Percentiles rank a stretch among this genome's conserved stretches.
phyloP scores from a whole-genome alignment of 92 coral and sea anemone genomes.

The Heliopora coerulea region DNA sequence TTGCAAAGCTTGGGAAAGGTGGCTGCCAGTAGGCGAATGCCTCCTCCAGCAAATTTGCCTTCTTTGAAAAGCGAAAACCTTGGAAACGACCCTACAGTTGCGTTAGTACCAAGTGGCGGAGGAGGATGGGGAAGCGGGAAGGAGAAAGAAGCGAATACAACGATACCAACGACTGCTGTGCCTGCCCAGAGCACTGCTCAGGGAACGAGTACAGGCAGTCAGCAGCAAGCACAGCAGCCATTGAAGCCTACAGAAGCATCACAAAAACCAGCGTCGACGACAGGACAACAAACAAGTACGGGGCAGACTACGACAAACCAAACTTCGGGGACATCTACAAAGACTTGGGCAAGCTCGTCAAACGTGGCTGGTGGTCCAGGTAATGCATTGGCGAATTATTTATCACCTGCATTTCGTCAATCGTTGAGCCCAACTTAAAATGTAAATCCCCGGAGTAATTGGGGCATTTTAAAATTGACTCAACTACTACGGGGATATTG shows the following conservation, averaged over 20 bases:
- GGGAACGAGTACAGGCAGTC: constrained; percentile 62
- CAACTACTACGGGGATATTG: no score
- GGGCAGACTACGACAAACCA: constrained; percentile 74
- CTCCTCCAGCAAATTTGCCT: constrained; percentile 99
- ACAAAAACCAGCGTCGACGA: constrained; percentile 46
- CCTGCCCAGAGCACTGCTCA: constrained; percentile 56
- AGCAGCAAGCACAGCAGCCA: constrained; percentile 92
- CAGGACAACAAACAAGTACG: constrained; percentile 76
- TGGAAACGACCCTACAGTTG: constrained; percentile 99
- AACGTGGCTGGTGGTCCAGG: constrained; percentile 99
- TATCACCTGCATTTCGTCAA: not conserved
- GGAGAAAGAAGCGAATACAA: constrained; percentile 66
- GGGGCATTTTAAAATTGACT: no score
- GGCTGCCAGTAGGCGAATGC: constrained; percentile 96
- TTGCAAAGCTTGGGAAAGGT: constrained; percentile 99
- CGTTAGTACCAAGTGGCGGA: constrained; percentile 99
- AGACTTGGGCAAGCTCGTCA: constrained; percentile 99
- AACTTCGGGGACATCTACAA: constrained; percentile 61
- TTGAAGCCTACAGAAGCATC: constrained; percentile 82
- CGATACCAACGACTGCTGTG: constrained; percentile 61
- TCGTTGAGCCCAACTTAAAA: no score
- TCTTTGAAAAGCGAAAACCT: constrained; percentile 99
- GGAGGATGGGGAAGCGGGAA: constrained; percentile 99
- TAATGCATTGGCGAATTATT: constrained; percentile 12
- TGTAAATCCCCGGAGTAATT: no score